Conservation (phyloP, 2,113 vertebrate genomes). For the Ctenodactylus gundi region DNA sequence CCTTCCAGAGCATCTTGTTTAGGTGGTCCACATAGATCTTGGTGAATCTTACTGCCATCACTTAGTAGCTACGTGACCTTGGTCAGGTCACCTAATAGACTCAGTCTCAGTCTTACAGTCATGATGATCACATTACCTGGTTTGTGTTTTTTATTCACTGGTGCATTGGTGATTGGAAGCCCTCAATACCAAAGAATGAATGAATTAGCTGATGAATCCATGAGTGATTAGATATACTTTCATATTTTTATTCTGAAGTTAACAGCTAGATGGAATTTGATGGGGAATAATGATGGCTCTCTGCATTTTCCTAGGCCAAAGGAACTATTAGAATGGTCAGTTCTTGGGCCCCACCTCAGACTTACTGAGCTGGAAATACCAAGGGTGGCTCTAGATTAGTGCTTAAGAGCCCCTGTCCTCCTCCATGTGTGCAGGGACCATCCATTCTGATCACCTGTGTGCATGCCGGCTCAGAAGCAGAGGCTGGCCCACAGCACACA, state of each 20-base stretch:
- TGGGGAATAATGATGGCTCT: neutral
- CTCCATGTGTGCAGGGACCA: neutral
- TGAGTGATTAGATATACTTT: neutral
- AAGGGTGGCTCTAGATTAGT: neutral
- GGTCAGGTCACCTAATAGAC: no score
- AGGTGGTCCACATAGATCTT: neutral
- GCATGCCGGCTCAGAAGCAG: neutral
- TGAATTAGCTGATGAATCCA: neutral
- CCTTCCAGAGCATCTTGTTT: neutral
- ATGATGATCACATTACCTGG: neutral
- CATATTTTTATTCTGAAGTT: neutral
- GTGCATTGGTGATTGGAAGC: neutral
- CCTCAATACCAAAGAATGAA: neutral
- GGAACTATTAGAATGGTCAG: neutral
- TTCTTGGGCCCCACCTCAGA: neutral
- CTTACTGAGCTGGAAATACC: neutral
- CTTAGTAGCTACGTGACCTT: no score
- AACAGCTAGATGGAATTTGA: neutral
- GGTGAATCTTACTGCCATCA: no score
- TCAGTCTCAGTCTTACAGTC: no score
- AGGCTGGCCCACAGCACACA: neutral
- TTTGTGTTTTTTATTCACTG: neutral
- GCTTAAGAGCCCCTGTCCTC: neutral
- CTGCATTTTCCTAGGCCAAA: neutral
- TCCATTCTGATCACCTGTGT: neutral